These are phyloP conservation scores for Notechis scutatus DNA, from an alignment of 2,113 vertebrate genomes.

Conservation along the genomic window DNA sequence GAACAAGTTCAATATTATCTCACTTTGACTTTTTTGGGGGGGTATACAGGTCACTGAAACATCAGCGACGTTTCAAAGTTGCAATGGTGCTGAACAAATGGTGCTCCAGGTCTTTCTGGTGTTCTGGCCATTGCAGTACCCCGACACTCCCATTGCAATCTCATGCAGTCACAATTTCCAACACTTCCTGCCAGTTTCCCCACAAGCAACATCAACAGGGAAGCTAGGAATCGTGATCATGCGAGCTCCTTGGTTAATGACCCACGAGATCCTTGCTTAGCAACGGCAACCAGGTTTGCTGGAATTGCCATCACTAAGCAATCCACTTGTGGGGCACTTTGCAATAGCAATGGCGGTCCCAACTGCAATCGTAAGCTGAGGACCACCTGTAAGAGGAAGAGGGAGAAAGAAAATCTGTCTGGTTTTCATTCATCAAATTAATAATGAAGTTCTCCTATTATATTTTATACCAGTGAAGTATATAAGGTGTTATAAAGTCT, in stretches of 20 bases:
- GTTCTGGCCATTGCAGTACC: not conserved
- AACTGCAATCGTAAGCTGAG: not conserved
- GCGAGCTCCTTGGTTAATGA: not conserved
- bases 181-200: not conserved
- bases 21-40: not conserved
- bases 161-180: not conserved
- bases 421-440: not conserved
- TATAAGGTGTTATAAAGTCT: too few relatives aligned
- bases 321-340: not conserved
- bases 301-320: too few relatives aligned
- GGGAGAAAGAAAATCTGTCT: not conserved
- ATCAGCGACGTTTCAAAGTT: not conserved
- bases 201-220: not conserved
- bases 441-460: not conserved
- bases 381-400: not conserved
- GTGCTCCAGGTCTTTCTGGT: not conserved
- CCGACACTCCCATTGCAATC: not conserved
- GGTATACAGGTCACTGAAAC: not conserved
- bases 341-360: not conserved
- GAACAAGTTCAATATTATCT: not conserved
- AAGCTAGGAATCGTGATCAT: not conserved
- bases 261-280: too few relatives aligned
- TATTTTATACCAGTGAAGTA: not conserved
- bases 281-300: too few relatives aligned
- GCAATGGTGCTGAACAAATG: not conserved